Base-by-base conservation (phyloP, 2,888 invertebrate genomes). In the Caenorhabditis angaria region DNA sequence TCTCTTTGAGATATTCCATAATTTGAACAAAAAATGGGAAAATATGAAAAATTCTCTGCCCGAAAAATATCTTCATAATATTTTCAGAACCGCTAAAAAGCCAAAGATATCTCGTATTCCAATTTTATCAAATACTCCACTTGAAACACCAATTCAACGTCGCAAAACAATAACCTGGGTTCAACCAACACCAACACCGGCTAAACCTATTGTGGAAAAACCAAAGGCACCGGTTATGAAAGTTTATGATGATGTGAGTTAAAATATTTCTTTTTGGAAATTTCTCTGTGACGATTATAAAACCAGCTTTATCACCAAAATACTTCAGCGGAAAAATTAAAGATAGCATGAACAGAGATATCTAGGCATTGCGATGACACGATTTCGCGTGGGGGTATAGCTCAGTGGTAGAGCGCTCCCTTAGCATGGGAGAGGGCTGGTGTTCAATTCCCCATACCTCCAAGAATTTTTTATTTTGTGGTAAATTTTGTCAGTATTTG, bases 391-490 rank as follows among this genome's bases (percentile, higher is more conserved):
- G 80, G 81, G 81, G 81, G 73, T 80, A 80, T 81, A 81, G 81
- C 80, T 81, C 81, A 81, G 81, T 77, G 81, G 81, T 81, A 81
- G 81, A 81, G 81, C 81, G 81, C 81, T 81, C 81, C 77, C 81
- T 81, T 81, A 81, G 81, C 81, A 81, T 81, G 81, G 76, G 78
- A 81, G 81, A 81, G 76, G 80, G 71, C 81, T 80, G 80, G 80
- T 78, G 78, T 80, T 80, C 80, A 77, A 80, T 80, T 80, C 80
- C 80, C 78, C 70, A 80, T 80, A 80, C 74, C 77, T 80, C 78
- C 80, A 80, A n/a, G 18, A 27, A 54, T 41, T 10, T 41, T 41
- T 41, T 6, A n/a, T n/a, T n/a, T n/a, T n/a, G n/a, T n/a, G n/a
- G n/a, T n/a, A n/a, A n/a, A n/a, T n/a, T n/a, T n/a, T n/a, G n/a